Base-by-base conservation (phyloP, 2,888 invertebrate species). In the Temnothorax unifasciatus region DNA sequence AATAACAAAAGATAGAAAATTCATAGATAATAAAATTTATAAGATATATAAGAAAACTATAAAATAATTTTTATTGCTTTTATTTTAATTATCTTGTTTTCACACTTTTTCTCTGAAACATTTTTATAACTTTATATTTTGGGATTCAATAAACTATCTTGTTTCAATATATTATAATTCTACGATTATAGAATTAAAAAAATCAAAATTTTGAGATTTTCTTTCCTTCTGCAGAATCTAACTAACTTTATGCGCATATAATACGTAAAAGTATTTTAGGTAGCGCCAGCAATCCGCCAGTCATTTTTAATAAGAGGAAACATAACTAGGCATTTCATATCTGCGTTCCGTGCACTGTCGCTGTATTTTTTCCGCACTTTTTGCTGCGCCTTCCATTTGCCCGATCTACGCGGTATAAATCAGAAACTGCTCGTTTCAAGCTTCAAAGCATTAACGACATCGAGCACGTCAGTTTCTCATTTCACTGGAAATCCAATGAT, bases 291-390 rank as follows among this genome's bases (percentile, higher is more conserved):
- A 73, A 79, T 81, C 73, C 25, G 21, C 44, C 38, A 59, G 59
- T 73, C 18, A 47, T 38, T 59, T 52, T 81, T 81, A 81, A 73
- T 79, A 73, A 81, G 38, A 81, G 79, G 6, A 50, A 81, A 81
- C 79, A 50, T 81, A 79, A 79, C 44, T 71, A 73, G 13, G 74
- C 59, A 59, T 81, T 73, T 34, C 79, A 83, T 86, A 77, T 79
- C 79, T 54, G 54, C 83, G 66, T 90, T 90, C 64, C 90, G 87
- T 88, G 89, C 76, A 86, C 81, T 86, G 87, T 90, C 89, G 77
- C 86, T 71, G 84, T 86, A 87, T 89, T 86, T 90, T 89, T 88
- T 71, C 74, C 41, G 29, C 21, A 66, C n/a, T 34, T 66, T 41
- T 75, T 68, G 25, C 59, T 34, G 15, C 47, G 59, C 44, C 21